These are phyloP conservation scores for Okamejei kenojei DNA, from an alignment of 2,797 vertebrate genomes.

Conservation along the genomic window DNA sequence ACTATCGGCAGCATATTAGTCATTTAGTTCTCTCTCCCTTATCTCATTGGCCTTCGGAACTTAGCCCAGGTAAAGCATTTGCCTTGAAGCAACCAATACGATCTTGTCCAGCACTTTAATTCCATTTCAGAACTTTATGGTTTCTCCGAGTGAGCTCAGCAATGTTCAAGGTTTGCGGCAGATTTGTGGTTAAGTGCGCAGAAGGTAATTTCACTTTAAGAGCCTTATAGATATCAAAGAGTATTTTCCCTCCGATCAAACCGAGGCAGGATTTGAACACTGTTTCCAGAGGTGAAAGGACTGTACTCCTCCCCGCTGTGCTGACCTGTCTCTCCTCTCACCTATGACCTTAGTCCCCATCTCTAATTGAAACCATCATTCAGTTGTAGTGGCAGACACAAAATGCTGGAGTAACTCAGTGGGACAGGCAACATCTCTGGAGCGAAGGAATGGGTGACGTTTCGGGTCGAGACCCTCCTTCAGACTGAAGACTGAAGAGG, in stretches of 20 bases:
- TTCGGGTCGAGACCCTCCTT: no score
- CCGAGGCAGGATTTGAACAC: background rate
- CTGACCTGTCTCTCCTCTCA: background rate
- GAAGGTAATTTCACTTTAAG: background rate
- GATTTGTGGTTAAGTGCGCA: background rate
- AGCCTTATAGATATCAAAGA: background rate
- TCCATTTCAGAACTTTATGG: background rate
- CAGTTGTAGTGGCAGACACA: background rate
- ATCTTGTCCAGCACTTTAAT: background rate
- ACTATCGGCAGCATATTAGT: no score
- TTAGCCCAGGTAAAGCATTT: no score
- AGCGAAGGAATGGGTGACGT: no score
- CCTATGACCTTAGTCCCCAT: background rate
- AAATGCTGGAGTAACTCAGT: no score
- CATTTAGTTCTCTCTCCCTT: no score
- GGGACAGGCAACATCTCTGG: no score
- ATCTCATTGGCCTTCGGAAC: no score
- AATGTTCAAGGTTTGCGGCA: background rate
- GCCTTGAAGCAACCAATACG: no score
- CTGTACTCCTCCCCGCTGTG: background rate
- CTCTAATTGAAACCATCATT: background rate
- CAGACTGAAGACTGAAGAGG: no score
- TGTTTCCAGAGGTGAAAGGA: background rate
- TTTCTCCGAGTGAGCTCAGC: background rate
- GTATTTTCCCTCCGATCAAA: background rate